These are phyloP conservation scores for Microctonus hyperodae DNA, from an alignment of 2,888 invertebrate species.

Conservation along the genomic window DNA sequence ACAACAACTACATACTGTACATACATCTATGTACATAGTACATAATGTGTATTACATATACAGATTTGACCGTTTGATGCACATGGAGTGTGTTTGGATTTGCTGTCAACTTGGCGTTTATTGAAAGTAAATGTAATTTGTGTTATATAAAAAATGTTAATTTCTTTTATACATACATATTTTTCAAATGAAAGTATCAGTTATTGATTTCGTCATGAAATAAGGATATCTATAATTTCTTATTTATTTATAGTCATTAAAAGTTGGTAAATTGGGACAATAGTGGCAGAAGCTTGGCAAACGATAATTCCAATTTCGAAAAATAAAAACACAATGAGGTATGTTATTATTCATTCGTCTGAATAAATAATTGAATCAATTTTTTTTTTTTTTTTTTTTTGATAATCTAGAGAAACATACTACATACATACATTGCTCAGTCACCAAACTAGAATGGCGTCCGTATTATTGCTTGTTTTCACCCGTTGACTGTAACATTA, in stretches of 20 bases:
- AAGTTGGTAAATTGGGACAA: background rate
- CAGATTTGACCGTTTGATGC: background rate
- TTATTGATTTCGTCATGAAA: background rate
- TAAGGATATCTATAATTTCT: background rate
- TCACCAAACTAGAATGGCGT: background rate
- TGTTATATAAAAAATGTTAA: background rate
- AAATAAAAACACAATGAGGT: background rate
- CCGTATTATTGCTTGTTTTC: background rate
- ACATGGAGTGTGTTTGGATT: background rate
- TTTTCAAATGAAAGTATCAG: background rate
- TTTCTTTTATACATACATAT: background rate
- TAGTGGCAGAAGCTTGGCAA: background rate
- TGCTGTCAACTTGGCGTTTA: constrained; percentile 3
- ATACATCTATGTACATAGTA: background rate
- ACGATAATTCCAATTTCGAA: no score
- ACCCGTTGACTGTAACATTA: background rate
- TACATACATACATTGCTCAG: background rate
- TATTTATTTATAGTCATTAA: background rate
- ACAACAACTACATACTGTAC: no score
- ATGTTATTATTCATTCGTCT: no score
- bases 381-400: no score
- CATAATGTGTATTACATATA: background rate
- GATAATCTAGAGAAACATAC: no score
- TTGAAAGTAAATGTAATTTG: background rate
- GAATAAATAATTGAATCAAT: no score